These are phyloP conservation scores for Empidonax traillii DNA, from an alignment of 2,113 vertebrate species.

Conservation along the genomic window DNA sequence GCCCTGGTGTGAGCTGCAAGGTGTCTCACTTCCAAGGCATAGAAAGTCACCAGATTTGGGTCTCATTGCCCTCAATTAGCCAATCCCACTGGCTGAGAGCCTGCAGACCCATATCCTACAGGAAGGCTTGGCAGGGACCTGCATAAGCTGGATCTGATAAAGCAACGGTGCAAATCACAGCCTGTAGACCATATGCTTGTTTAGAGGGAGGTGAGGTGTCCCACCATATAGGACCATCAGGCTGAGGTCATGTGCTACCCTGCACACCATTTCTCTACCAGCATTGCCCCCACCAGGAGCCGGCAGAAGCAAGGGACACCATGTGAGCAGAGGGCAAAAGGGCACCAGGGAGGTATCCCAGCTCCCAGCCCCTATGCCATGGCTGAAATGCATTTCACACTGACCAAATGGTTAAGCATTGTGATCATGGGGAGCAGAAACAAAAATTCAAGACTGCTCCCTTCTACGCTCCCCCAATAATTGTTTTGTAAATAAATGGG, in stretches of 20 bases:
- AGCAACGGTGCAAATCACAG: background rate
- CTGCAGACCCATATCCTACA: rapidly evolving
- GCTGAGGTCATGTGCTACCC: background rate
- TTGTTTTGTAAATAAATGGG: background rate
- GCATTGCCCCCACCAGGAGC: background rate
- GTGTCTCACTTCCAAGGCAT: rapidly evolving
- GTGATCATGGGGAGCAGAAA: background rate
- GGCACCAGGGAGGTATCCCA: background rate
- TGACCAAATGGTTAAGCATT: rapidly evolving
- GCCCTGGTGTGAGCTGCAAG: rapidly evolving
- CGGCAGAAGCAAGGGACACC: rapidly evolving
- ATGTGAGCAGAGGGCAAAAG: background rate
- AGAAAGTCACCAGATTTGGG: background rate
- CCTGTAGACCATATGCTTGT: rapidly evolving
- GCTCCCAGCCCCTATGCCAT: rapidly evolving
- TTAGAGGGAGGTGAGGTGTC: background rate
- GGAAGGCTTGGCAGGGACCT: background rate
- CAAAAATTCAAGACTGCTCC: background rate
- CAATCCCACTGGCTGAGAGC: background rate
- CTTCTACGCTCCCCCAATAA: background rate
- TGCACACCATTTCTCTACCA: rapidly evolving
- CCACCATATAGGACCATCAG: background rate
- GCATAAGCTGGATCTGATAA: rapidly evolving
- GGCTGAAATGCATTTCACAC: background rate
- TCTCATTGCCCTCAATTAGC: background rate